phyloP scores from a whole-genome alignment of 92 coral and sea anemone species.

The Epizoanthus illoricatus region DNA sequence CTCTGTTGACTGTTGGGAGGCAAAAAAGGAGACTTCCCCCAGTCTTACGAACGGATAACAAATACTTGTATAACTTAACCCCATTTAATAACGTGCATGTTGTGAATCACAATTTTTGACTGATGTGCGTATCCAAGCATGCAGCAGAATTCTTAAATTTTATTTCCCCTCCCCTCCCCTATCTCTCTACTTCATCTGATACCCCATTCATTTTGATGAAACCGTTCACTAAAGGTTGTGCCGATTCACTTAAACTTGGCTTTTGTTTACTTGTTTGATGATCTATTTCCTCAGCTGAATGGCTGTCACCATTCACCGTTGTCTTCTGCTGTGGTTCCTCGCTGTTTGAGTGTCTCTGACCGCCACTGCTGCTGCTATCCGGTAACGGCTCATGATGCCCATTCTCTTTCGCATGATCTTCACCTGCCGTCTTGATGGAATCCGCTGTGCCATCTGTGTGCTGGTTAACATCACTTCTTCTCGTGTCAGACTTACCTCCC shows the following conservation, averaged over 20 bases:
- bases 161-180: background rate
- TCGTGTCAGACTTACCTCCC: background rate
- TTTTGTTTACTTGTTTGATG: slow-evolving; percentile 13
- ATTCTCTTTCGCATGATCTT: background rate
- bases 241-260: slow-evolving; percentile 9
- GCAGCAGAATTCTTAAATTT: background rate
- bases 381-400: background rate
- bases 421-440: background rate
- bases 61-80: background rate
- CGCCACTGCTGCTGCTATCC: background rate
- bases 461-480: background rate
- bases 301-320: slow-evolving; percentile 8
- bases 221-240: slow-evolving; percentile 17
- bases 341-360: background rate
- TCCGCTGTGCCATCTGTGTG: background rate
- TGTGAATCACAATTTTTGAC: background rate
- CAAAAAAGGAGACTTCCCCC: no score
- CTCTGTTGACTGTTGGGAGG: no score
- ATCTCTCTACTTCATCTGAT: slow-evolving; percentile 38
- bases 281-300: background rate
- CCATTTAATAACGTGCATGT: background rate
- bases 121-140: background rate
- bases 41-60: background rate
- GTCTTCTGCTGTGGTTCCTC: slow-evolving; percentile 1
- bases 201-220: slow-evolving; percentile 21